A percentile compares a stretch with the other conserved stretches of the same genome.
Evolutionary conservation across 2,113 vertebrate species (phyloP).

Genomic region (Mus spicilegus): DNA sequence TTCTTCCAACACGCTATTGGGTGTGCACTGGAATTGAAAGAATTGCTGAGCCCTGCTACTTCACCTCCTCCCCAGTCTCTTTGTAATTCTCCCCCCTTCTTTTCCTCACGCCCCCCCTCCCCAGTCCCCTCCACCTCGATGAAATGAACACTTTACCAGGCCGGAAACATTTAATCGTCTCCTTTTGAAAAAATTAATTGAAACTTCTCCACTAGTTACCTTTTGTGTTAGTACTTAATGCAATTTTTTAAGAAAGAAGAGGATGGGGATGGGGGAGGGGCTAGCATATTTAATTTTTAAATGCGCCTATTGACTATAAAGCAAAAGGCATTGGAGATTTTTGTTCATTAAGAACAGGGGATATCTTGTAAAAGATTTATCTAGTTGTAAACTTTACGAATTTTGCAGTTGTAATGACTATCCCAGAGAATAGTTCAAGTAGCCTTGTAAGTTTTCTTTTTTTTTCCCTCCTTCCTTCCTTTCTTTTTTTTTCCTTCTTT

Average conservation of each 20-base stretch:
- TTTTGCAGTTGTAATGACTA: slow-evolving; percentile 31
- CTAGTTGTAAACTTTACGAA: slow-evolving; percentile 57
- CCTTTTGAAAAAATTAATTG: slow-evolving; percentile 99
- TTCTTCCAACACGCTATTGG: slow-evolving; percentile 98
- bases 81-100: slow-evolving; percentile 89
- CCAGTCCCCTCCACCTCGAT: slow-evolving; percentile 86
- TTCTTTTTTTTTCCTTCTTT: neutral
- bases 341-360: slow-evolving; percentile 56
- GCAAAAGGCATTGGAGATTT: slow-evolving; percentile 72
- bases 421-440: slow-evolving; percentile 22
- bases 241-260: slow-evolving; percentile 84
- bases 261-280: slow-evolving; percentile 82
- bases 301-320: slow-evolving; percentile 75
- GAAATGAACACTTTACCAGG: slow-evolving; percentile 99
- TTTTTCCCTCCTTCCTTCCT: neutral
- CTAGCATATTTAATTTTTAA: slow-evolving; percentile 84
- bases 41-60: slow-evolving; percentile 91
- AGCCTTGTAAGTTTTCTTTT: neutral
- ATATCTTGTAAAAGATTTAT: slow-evolving; percentile 32
- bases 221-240: slow-evolving; percentile 90
- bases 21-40: slow-evolving; percentile 97
- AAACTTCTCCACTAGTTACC: slow-evolving; percentile 95
- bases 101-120: slow-evolving; percentile 72
- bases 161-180: slow-evolving; percentile 99
- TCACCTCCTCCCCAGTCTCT: slow-evolving; percentile 90